phyloP scores from a whole-genome alignment of 2,888 invertebrate genomes.

The Nymphalis urticae region DNA sequence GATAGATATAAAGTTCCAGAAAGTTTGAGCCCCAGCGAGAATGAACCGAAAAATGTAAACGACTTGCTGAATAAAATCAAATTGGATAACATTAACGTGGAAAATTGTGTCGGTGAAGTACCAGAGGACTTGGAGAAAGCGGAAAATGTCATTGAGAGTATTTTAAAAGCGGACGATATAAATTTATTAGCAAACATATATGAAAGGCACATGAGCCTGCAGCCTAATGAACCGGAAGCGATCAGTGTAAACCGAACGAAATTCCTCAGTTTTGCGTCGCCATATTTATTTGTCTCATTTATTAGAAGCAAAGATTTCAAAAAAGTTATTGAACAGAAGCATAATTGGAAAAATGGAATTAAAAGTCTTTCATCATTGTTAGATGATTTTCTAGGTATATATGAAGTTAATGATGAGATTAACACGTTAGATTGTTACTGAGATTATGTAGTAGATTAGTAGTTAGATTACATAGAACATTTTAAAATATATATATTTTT shows the following conservation, averaged over 20 bases:
- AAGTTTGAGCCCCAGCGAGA: conserved; percentile 50
- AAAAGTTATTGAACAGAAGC: conserved; percentile 81
- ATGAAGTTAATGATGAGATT: conserved; percentile 75
- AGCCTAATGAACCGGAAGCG: conserved; percentile 52
- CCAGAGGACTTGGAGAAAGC: background rate
- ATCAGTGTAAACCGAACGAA: conserved; percentile 44
- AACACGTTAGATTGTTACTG: conserved; percentile 88
- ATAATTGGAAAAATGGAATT: conserved; percentile 85
- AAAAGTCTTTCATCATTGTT: conserved; percentile 86
- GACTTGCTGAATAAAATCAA: conserved; percentile 54
- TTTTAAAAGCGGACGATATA: conserved; percentile 70
- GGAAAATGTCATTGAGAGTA: no score
- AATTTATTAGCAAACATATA: conserved; percentile 84
- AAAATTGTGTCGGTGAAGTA: conserved; percentile 46
- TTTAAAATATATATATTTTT: background rate
- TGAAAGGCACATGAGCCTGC: conserved; percentile 72
- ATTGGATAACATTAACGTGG: conserved; percentile 47
- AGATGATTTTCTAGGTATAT: conserved; percentile 86
- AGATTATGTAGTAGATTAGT: conserved; percentile 36
- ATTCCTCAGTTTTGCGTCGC: conserved; percentile 62
- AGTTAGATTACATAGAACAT: background rate
- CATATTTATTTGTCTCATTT: conserved; percentile 82
- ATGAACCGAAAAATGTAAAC: conserved; percentile 52
- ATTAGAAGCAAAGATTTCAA: conserved; percentile 83
- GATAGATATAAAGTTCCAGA: conserved; percentile 79